Evolutionary conservation across 2,888 invertebrate genomes (phyloP).

Genomic region (Mesoligia furuncula): DNA sequence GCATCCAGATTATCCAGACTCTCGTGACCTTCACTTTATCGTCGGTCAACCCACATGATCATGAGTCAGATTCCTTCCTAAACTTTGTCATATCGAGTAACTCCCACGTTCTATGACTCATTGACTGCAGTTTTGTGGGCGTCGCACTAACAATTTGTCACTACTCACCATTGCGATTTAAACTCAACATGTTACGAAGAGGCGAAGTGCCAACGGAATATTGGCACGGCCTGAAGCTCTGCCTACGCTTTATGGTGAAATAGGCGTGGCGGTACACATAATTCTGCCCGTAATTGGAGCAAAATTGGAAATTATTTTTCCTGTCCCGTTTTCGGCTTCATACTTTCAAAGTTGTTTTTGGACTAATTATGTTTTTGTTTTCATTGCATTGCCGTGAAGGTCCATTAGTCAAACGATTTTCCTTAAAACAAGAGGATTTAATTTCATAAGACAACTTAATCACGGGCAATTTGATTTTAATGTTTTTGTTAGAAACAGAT

Average conservation of each 20-base stretch:
- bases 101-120: slow-evolving; percentile 23
- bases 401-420: slow-evolving; percentile 9
- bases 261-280: slow-evolving; percentile 45
- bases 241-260: slow-evolving; percentile 45
- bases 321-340: slow-evolving; percentile 10
- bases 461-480: neutral
- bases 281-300: slow-evolving; percentile 50
- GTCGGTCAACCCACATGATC: neutral
- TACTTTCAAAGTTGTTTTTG: slow-evolving; percentile 12
- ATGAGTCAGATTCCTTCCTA: neutral
- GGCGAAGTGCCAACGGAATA: slow-evolving; percentile 59
- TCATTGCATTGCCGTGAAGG: slow-evolving; percentile 17
- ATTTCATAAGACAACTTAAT: slow-evolving; percentile 16
- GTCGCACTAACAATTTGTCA: slow-evolving; percentile 52
- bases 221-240: slow-evolving; percentile 53
- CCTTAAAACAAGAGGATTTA: neutral
- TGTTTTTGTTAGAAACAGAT: neutral
- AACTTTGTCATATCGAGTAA: neutral
- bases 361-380: slow-evolving; percentile 18
- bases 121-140: slow-evolving; percentile 55
- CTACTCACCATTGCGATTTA: slow-evolving; percentile 48
- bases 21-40: neutral
- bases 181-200: slow-evolving; percentile 56
- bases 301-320: slow-evolving; percentile 41
- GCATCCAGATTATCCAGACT: neutral